Evolutionary conservation across 1,140 invertebrate genomes (phyloP).

Genomic region (Cotesia vestalis): DNA sequence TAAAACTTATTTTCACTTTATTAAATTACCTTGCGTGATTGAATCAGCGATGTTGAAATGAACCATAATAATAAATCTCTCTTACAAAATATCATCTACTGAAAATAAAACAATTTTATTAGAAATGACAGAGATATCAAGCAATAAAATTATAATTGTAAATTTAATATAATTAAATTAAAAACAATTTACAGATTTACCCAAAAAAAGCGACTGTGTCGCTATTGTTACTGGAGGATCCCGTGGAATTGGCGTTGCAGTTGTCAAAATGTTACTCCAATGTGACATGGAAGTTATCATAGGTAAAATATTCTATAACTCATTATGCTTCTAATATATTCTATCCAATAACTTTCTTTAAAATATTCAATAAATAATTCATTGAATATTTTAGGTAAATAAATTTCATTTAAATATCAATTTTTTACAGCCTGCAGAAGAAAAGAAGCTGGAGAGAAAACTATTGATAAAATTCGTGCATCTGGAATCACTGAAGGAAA

Average conservation of each 20-base stretch:
- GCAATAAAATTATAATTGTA: neutral
- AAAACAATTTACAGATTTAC: conserved; percentile 63
- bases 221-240: conserved; percentile 90
- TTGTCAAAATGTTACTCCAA: conserved; percentile 80
- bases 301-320: conserved; percentile 66
- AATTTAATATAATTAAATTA: neutral
- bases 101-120: no score
- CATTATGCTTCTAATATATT: conserved; percentile 17
- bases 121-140: no score
- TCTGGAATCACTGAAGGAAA: conserved; percentile 64
- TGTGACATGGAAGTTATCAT: conserved; percentile 87
- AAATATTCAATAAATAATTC: neutral
- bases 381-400: no score
- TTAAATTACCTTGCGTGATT: no score
- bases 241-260: conserved; percentile 84
- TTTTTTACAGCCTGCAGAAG: conserved; percentile 74
- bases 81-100: no score
- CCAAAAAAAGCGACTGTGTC: conserved; percentile 71
- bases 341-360: neutral
- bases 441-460: conserved; percentile 68
- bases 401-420: no score
- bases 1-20: no score
- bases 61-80: no score
- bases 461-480: conserved; percentile 66
- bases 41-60: no score